Evolutionary conservation across 2,113 vertebrate genomes (phyloP), one percentile per base, ranked within the genome.

Genomic region (Limanda limanda): DNA sequence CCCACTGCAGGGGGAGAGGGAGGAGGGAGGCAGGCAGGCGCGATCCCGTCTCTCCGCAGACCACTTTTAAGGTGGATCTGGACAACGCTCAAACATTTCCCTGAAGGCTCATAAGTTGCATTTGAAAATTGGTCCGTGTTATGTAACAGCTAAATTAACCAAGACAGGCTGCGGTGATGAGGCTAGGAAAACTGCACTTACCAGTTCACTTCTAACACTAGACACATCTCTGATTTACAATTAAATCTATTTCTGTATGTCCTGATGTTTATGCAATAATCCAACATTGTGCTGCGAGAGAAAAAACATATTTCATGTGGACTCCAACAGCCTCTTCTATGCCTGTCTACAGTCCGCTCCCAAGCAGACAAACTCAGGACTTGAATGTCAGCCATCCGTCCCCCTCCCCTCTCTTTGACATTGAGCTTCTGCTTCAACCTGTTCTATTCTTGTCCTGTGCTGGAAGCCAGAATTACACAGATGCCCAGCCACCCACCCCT

Each of bases 51-150:
- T 82, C 81, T 71, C 69, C 69, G 60, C 81, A 82, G 82, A 74
- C 47, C 60, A 75, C 31, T 87, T 89, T 94, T 94, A 95, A 95
- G 93, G 93, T 94, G 91, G 92, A 91, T 76, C 68, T 47, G 60
- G 62, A 48, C 65, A 82, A 70, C 27, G 12, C 63, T 66, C 61
- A 55, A 79, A 82, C 71, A 68, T 78, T 60, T 85, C 82, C 66
- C 62, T 51, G 6, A 24, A 45, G 61, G 71, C 76, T 70, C 13
- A 0, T 65, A 56, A 64, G 40, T 20, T 51, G 55, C 18, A 37
- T 76, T 69, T 42, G 11, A 72, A 82, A 84, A 84, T 60, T 37
- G 21, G 6, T 27, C 40, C 10, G 0, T 31, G 70, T 90, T 90
- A 75, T 74, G 61, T 86, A 85, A 88, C 21, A 75, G 14, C 40